Evolutionary conservation across 2,888 invertebrate genomes (phyloP).

Genomic region (Enoplolaimus lenunculus): DNA sequence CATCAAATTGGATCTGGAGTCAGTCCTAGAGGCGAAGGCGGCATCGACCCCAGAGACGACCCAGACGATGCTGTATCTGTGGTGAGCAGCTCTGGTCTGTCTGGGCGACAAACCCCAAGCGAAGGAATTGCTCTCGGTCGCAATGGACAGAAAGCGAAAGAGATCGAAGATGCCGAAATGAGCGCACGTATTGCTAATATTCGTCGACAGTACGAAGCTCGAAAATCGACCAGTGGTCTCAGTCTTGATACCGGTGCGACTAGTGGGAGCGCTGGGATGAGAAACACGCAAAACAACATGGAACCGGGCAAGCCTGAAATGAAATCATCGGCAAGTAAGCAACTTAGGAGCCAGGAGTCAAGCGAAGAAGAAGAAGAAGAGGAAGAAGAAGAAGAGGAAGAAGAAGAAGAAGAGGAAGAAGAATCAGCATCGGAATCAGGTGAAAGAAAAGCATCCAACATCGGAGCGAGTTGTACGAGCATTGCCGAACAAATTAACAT

Average conservation of each 20-base stretch:
- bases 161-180: conserved; percentile 31
- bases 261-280: too few relatives aligned
- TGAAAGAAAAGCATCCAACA: too few relatives aligned
- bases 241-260: too few relatives aligned
- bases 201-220: conserved; percentile 30
- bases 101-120: background rate
- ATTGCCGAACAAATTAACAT: too few relatives aligned
- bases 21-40: background rate
- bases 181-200: conserved; percentile 35
- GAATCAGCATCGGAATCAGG: too few relatives aligned
- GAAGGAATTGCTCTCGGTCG: too few relatives aligned
- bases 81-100: background rate
- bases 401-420: conserved; percentile 17
- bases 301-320: too few relatives aligned
- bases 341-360: background rate
- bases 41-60: background rate
- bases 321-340: too few relatives aligned
- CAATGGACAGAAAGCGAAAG: background rate
- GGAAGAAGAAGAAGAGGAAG: conserved; percentile 22
- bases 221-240: too few relatives aligned
- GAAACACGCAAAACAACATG: too few relatives aligned
- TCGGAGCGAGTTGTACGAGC: too few relatives aligned
- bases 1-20: background rate
- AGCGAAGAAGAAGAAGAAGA: conserved; percentile 19
- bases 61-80: background rate